These are phyloP conservation scores for Myiotriccus ornatus DNA, from an alignment of 2,797 vertebrate genomes.

Conservation along the genomic window DNA sequence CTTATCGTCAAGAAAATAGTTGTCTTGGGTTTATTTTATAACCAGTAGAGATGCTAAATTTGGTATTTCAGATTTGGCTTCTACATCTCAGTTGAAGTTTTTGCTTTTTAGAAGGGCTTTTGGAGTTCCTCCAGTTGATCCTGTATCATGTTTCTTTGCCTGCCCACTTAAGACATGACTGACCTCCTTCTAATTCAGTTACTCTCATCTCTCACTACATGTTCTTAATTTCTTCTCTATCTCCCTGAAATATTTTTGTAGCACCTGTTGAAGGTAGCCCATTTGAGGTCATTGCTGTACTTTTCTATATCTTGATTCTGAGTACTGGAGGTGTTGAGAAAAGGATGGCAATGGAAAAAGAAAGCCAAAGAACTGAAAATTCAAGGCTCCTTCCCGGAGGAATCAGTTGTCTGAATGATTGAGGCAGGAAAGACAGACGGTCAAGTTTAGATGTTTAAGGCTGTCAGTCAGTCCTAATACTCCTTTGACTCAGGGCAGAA, in stretches of 20 bases:
- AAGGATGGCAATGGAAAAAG: neutral
- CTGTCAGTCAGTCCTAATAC: neutral
- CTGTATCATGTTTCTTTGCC: neutral
- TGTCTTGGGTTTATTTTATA: neutral
- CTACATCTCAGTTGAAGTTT: neutral
- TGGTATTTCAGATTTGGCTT: neutral
- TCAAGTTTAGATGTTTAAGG: too few species aligned
- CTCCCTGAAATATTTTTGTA: neutral
- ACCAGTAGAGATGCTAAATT: neutral
- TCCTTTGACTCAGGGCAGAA: neutral
- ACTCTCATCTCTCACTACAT: neutral
- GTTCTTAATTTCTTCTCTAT: neutral
- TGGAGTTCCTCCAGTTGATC: neutral
- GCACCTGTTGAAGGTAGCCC: fast-evolving
- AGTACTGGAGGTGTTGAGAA: neutral
- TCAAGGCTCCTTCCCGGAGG: neutral
- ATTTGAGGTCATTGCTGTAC: neutral
- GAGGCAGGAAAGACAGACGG: neutral
- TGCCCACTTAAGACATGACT: neutral
- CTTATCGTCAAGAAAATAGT: neutral
- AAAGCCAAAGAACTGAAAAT: neutral
- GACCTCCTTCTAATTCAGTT: neutral
- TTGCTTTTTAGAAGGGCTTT: neutral
- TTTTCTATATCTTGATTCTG: neutral
- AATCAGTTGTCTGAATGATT: neutral